These are phyloP conservation scores for Pseudeuparius sepicola DNA, from an alignment of 2,888 invertebrate genomes.

Conservation along the genomic window DNA sequence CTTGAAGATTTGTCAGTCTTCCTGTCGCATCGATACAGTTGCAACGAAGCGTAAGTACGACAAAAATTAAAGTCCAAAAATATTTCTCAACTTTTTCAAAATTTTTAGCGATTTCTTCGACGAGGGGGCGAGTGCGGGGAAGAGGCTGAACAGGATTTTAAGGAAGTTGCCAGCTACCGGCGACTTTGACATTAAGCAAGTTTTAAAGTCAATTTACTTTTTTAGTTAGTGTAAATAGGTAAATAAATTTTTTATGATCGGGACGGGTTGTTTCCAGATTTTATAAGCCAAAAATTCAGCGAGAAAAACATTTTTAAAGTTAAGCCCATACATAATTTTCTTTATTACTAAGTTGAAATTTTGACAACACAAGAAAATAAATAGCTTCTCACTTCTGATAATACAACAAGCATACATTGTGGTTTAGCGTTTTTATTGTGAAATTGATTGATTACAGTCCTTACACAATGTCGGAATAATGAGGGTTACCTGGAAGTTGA, in stretches of 20 bases:
- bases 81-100: conserved; percentile 17
- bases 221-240: conserved; percentile 55
- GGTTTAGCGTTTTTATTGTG: too few relatives aligned
- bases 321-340: neutral
- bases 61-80: neutral
- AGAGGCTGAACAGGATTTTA: conserved; percentile 52
- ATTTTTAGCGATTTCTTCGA: conserved; percentile 43
- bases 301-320: conserved; percentile 2
- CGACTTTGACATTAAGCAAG: conserved; percentile 62
- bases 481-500: too few relatives aligned
- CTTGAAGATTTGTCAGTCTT: conserved; percentile 75
- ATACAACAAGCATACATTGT: too few relatives aligned
- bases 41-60: conserved; percentile 46
- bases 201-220: conserved; percentile 73
- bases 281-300: too few relatives aligned
- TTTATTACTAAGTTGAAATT: conserved; percentile 1
- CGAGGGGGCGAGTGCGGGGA: conserved; percentile 49
- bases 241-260: neutral
- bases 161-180: conserved; percentile 62
- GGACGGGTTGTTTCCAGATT: too few relatives aligned
- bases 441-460: too few relatives aligned
- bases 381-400: too few relatives aligned
- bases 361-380: too few relatives aligned
- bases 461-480: too few relatives aligned
- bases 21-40: conserved; percentile 58